Base-by-base conservation (phyloP, 2,888 invertebrate genomes). In the Entomobrya multifasciata region DNA sequence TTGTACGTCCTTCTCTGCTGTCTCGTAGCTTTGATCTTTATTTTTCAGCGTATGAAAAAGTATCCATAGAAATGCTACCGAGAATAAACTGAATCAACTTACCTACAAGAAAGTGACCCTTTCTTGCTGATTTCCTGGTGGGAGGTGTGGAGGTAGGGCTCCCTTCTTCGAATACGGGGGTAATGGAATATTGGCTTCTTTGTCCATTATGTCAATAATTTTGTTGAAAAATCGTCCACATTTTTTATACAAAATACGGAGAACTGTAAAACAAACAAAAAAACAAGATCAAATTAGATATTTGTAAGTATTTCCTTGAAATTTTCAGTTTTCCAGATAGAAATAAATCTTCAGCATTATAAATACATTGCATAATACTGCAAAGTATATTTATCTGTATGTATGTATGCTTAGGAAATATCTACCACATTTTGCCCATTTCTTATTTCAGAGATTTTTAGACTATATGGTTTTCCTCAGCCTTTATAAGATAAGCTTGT, bases 51-150 rank as follows among this genome's bases (percentile, higher is more conserved):
- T 17, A 2, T 62, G 36, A 25, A 41, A 67, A 8, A 67, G 17
- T 22, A 44, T 2, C 15, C 15, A 67, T 67, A 11, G 27, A 67
- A 44, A 67, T n/a, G n/a, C n/a, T n/a, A n/a, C n/a, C n/a, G n/a
- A n/a, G n/a, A 41, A 20, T 67, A 1, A 67, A 17, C 3, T 20
- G 22, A 17, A 49, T 1, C 11, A 13, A n/a, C 30, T 72, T 72
- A 72, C 72, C 72, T 30, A 72, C n/a, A n/a, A n/a, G 72, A 72
- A 30, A 52, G 49, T 72, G 49, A 52, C 72, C 49, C 72, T 49
- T 72, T 72, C 49, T 52, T 5, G 30, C 15, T 27, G 52, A 52
- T 25, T 11, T 52, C 72, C 52, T 72, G 25, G 49, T 72, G 27
- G 27, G 25, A n/a, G 52, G 1, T 49, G 25, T 72, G 27, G 0